Evolutionary conservation across 92 coral and sea anemone species (phyloP), one percentile per base, ranked within the genome.

Genomic region (Diadumene lineata): DNA sequence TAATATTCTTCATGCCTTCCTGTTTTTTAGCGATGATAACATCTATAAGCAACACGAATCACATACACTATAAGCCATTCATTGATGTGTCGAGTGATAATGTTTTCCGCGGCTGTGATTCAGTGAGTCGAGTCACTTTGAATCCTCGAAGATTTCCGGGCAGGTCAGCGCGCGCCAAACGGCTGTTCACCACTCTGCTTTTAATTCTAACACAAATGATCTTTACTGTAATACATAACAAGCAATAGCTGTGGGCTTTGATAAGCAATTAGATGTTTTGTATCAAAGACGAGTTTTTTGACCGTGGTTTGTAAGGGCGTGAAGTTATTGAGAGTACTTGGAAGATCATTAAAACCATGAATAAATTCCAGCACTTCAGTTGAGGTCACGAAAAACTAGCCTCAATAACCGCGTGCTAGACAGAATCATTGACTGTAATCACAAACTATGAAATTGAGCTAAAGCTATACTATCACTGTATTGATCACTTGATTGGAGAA

Each of bases 71-170:
- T 34, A 55, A 53, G 64, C 30, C 43, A 17, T 70, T 29, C 66
- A 62, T 32, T 70, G 75, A 70, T 50, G 75, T 29, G 77, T 38
- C 51, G 56, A 50, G 30, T 56, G 77, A 60, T 72, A 72, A 72
- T 72, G 77, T 56, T 72, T 72, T 72, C 77, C 57, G 32, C 77
- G 67, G 77, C 67, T 56, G 66, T 56, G 77, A 72, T 72, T 56
- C 60, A 9, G 31, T 56, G 28, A 50, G 56, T 72, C 31, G 8
- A 21, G 22, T 34, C 21, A 29, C 56, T 56, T 72, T 72, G 30
- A 32, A 56, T 72, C 57, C 66, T 38, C 11, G n/a, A 32, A 66
- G 77, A 61, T 72, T 72, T 72, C 77, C 77, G 77, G 77, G 66
- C 77, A 38, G 1, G 66, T 56, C 29, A 8, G 44, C 62, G 66